Conservation (phyloP, 2,888 invertebrate genomes). For the Drosophila setosimentum region DNA sequence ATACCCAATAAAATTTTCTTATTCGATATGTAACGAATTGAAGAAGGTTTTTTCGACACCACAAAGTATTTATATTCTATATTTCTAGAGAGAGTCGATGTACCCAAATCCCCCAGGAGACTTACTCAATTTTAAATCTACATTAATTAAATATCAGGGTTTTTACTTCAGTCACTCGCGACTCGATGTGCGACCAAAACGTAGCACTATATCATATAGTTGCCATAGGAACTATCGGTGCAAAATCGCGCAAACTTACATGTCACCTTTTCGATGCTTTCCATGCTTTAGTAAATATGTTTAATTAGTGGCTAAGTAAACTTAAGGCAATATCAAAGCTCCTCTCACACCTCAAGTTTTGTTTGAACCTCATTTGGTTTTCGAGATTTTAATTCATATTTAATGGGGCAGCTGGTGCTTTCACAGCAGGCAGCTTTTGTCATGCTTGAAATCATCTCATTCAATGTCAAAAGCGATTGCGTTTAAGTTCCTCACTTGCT, state of each 20-base stretch:
- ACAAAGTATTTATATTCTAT: neutral
- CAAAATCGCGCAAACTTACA: too few relatives aligned
- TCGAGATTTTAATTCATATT: constrained; percentile 1
- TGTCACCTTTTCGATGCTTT: too few relatives aligned
- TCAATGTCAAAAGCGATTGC: constrained; percentile 10
- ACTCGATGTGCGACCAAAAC: too few relatives aligned
- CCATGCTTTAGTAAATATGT: neutral
- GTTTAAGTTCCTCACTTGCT: constrained; percentile 20
- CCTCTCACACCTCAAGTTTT: constrained; percentile 1
- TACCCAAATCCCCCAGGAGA: neutral
- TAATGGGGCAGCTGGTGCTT: constrained; percentile 2
- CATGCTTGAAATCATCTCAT: constrained; percentile 5
- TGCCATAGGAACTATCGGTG: too few relatives aligned
- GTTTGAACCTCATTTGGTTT: neutral
- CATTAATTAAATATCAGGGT: too few relatives aligned
- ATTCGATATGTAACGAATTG: neutral
- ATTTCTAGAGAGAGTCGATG: neutral
- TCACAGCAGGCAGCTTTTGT: constrained; percentile 56
- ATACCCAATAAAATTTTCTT: neutral
- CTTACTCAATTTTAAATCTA: too few relatives aligned
- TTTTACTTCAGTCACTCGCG: too few relatives aligned
- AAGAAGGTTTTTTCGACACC: neutral
- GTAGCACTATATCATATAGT: too few relatives aligned
- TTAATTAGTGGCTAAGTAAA: neutral
- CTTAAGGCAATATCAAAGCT: neutral